Evolutionary conservation across 2,797 vertebrate genomes (phyloP).

Genomic region (Ispidina picta): DNA sequence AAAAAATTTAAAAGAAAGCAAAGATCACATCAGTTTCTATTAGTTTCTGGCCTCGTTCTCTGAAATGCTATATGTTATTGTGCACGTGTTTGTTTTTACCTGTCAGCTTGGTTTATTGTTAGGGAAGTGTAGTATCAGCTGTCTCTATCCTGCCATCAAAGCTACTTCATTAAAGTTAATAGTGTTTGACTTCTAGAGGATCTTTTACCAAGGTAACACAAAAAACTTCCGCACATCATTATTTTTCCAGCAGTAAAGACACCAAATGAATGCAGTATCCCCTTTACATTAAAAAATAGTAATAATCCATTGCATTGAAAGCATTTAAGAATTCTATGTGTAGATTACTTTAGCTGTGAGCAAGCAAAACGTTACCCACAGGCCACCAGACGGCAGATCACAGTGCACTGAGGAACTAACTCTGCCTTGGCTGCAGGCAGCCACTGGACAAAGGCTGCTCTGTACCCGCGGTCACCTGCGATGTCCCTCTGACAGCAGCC

Average conservation of each 20-base stretch:
- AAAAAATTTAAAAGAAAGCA: constrained; percentile 18
- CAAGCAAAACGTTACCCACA: background rate
- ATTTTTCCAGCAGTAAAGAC: constrained; percentile 67
- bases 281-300: background rate
- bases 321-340: background rate
- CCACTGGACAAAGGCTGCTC: background rate
- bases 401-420: background rate
- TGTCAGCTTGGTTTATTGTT: constrained; percentile 84
- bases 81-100: constrained; percentile 81
- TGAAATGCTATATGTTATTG: constrained; percentile 73
- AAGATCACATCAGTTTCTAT: constrained; percentile 19
- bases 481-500: background rate
- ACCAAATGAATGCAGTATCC: constrained; percentile 42
- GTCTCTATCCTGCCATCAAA: constrained; percentile 76
- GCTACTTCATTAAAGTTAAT: constrained; percentile 80
- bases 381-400: background rate
- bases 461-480: background rate
- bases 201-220: constrained; percentile 63
- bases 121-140: constrained; percentile 79
- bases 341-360: background rate
- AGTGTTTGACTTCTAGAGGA: constrained; percentile 76
- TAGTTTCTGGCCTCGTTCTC: constrained; percentile 57
- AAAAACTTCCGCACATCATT: constrained; percentile 23
- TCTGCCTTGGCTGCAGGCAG: background rate
- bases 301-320: background rate